These are phyloP conservation scores for Prietella phreatophila DNA, from an alignment of 2,113 vertebrate species.

Conservation along the genomic window DNA sequence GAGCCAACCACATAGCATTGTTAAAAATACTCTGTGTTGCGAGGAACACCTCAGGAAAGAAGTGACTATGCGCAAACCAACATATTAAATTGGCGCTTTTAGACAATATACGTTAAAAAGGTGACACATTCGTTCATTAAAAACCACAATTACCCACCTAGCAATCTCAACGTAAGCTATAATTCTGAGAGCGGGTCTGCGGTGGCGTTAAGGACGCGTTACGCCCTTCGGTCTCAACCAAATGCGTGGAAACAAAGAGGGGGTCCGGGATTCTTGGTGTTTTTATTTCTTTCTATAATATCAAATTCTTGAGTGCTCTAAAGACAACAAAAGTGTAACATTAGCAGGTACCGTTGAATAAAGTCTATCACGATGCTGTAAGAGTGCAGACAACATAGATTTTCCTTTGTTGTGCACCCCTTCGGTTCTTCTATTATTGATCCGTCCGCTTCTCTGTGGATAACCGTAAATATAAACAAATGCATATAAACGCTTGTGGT, in stretches of 20 bases:
- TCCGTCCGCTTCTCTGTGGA: background rate
- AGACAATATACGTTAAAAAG: background rate
- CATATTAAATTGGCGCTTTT: background rate
- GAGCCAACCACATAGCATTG: slow-evolving; percentile 37
- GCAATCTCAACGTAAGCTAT: background rate
- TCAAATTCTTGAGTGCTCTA: background rate
- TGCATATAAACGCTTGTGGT: background rate
- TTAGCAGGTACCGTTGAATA: background rate
- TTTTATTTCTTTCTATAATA: background rate
- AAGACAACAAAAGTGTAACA: background rate
- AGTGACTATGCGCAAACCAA: slow-evolving; percentile 48
- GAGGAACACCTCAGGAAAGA: slow-evolving; percentile 40
- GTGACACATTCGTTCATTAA: background rate
- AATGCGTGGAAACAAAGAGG: background rate
- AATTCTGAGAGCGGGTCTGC: background rate
- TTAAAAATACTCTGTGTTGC: slow-evolving; percentile 45
- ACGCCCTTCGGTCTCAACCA: slow-evolving; percentile 27
- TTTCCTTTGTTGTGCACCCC: background rate
- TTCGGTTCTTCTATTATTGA: background rate
- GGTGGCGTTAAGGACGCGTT: background rate
- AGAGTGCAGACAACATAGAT: background rate
- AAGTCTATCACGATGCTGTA: background rate
- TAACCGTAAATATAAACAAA: background rate
- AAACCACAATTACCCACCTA: too few species aligned
- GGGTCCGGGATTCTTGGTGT: background rate